A percentile compares a stretch with the other conserved stretches of the same genome.
phyloP scores from a whole-genome alignment of 2,888 invertebrate genomes.

The Lasioglossum calceatum region DNA sequence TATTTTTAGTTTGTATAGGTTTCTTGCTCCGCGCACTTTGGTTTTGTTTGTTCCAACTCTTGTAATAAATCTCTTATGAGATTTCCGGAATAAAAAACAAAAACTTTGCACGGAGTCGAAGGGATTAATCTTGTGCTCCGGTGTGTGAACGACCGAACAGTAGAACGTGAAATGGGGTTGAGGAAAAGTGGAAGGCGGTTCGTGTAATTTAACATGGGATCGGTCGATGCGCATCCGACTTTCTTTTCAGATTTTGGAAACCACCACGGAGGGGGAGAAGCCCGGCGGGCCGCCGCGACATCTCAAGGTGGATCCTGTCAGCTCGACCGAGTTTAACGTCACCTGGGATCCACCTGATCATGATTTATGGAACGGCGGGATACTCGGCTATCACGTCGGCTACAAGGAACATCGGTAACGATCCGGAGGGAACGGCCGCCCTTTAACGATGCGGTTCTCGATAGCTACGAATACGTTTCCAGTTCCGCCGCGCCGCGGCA shows the following conservation, averaged over 20 bases:
- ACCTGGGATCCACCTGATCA: constrained; percentile 95
- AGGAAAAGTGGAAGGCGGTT: not conserved
- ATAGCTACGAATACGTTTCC: constrained; percentile 59
- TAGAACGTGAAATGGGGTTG: not conserved
- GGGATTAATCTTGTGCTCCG: not conserved
- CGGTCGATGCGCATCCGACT: not conserved
- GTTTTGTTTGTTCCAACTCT: too few relatives aligned
- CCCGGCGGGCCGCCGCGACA: constrained; percentile 93
- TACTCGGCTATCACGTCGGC: constrained; percentile 94
- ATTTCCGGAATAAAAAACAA: too few relatives aligned
- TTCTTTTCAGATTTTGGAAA: constrained; percentile 79
- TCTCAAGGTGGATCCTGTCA: constrained; percentile 92
- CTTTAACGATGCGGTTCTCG: constrained; percentile 42
- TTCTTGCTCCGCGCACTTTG: too few relatives aligned
- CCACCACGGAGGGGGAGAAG: constrained; percentile 83
- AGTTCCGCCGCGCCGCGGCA: not conserved
- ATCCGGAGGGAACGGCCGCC: constrained; percentile 37
- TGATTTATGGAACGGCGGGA: constrained; percentile 94
- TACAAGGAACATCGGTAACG: constrained; percentile 88
- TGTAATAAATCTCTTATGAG: too few relatives aligned
- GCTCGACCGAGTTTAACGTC: constrained; percentile 93
- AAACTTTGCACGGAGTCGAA: not conserved
- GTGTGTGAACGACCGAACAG: not conserved
- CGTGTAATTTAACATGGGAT: not conserved
- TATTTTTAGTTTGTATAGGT: too few relatives aligned